Percentiles rank a stretch among this genome's conserved stretches.
Evolutionary conservation across 1,140 invertebrate species (phyloP).

Genomic region (Drosophila orosa): DNA sequence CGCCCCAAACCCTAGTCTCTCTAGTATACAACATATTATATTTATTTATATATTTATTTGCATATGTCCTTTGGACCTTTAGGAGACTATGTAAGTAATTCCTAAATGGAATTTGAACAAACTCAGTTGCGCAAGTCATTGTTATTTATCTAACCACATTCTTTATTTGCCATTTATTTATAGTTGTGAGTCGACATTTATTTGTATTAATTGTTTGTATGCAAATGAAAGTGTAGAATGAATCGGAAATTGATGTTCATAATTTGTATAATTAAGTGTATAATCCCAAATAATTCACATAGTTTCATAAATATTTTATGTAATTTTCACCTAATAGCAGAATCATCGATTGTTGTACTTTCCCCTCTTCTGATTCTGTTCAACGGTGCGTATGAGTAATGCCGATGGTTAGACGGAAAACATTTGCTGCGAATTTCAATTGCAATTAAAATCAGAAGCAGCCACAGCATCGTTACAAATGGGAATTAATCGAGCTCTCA

Average conservation of each 20-base stretch:
- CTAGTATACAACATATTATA: background rate
- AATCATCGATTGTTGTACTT: background rate
- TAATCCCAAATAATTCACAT: background rate
- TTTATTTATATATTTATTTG: background rate
- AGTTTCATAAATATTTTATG: background rate
- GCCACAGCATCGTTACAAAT: background rate
- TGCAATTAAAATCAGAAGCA: constrained; percentile 4
- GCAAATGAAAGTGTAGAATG: background rate
- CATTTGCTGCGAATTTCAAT: background rate
- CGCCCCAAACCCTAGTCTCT: background rate
- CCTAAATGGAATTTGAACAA: background rate
- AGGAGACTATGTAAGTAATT: background rate
- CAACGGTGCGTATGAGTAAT: constrained; percentile 25
- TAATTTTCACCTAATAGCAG: background rate
- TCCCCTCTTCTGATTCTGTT: background rate
- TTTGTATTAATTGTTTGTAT: background rate
- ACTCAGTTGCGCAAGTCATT: constrained; percentile 1
- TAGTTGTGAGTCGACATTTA: background rate
- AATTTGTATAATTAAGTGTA: background rate
- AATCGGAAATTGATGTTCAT: no score
- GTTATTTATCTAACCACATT: constrained; percentile 1
- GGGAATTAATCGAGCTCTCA: constrained; percentile 4
- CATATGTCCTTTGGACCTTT: background rate
- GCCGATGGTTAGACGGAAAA: background rate
- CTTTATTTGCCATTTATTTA: background rate